Percentiles rank a stretch among this genome's conserved stretches.
Conservation (phyloP, 2,113 vertebrate genomes). For the Sterrhoptilus dennistouni region DNA sequence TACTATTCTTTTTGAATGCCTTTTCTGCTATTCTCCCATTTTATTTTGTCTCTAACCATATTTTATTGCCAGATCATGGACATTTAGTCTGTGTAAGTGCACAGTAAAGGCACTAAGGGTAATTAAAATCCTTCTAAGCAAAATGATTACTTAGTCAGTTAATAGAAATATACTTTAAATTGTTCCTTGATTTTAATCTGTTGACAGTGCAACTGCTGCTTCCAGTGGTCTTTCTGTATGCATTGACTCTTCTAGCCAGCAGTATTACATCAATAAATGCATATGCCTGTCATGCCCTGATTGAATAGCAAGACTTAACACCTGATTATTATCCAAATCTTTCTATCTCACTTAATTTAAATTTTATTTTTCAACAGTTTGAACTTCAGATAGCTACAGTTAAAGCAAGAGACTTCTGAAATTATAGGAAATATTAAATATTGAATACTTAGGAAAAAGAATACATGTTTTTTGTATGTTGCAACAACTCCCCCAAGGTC, state of each 20-base stretch:
- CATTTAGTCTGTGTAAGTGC: not conserved
- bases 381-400: not conserved
- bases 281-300: not conserved
- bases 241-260: not conserved
- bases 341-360: not conserved
- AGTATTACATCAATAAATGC: slow-evolving; percentile 51
- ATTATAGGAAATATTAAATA: not conserved
- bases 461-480: not conserved
- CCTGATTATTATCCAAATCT: not conserved
- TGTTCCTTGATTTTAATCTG: slow-evolving; percentile 9
- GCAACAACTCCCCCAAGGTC: not conserved
- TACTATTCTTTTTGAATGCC: not conserved
- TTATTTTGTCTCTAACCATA: not conserved
- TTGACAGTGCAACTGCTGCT: not conserved
- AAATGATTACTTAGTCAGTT: slow-evolving; percentile 18
- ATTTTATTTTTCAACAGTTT: not conserved
- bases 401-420: not conserved
- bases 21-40: not conserved
- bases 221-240: not conserved
- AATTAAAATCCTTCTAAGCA: slow-evolving; percentile 28
- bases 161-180: slow-evolving; percentile 13
- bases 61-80: not conserved
- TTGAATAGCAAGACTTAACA: not conserved
- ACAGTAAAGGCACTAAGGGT: not conserved
- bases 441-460: not conserved